These are phyloP conservation scores for Ariopsis seemanni DNA, from an alignment of 2,113 vertebrate genomes.

Conservation along the genomic window DNA sequence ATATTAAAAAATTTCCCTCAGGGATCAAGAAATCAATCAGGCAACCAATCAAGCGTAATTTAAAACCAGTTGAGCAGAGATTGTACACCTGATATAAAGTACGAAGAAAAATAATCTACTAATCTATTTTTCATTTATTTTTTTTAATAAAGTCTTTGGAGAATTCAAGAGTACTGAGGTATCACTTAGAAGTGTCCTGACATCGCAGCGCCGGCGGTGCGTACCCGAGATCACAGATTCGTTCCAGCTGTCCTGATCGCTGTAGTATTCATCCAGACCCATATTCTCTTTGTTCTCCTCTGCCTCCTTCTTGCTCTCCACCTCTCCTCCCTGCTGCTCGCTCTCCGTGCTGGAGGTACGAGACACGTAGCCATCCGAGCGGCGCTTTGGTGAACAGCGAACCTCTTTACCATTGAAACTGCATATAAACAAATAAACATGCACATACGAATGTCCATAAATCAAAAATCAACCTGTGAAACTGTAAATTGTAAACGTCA, in stretches of 20 bases:
- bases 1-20: not conserved
- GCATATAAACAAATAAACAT: not conserved
- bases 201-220: slow-evolving; percentile 43
- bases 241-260: slow-evolving; percentile 87
- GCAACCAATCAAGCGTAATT: not conserved
- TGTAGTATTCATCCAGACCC: slow-evolving; percentile 79
- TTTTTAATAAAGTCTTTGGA: not conserved
- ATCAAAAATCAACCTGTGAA: not conserved
- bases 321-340: slow-evolving; percentile 64
- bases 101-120: not conserved
- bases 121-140: not conserved
- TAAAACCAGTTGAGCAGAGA: not conserved
- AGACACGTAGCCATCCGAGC: slow-evolving; percentile 80
- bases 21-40: not conserved
- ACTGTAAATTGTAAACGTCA: not conserved
- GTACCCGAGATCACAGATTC: slow-evolving; percentile 92
- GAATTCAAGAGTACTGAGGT: not conserved
- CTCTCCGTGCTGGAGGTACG: slow-evolving; percentile 82
- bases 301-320: slow-evolving; percentile 79
- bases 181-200: not conserved
- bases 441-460: not conserved
- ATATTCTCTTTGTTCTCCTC: slow-evolving; percentile 98
- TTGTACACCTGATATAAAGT: not conserved
- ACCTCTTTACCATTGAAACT: slow-evolving; percentile 87
- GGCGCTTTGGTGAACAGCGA: slow-evolving; percentile 85